These are phyloP conservation scores for Dromas ardeola DNA, from an alignment of 2,113 vertebrate species.

Conservation along the genomic window DNA sequence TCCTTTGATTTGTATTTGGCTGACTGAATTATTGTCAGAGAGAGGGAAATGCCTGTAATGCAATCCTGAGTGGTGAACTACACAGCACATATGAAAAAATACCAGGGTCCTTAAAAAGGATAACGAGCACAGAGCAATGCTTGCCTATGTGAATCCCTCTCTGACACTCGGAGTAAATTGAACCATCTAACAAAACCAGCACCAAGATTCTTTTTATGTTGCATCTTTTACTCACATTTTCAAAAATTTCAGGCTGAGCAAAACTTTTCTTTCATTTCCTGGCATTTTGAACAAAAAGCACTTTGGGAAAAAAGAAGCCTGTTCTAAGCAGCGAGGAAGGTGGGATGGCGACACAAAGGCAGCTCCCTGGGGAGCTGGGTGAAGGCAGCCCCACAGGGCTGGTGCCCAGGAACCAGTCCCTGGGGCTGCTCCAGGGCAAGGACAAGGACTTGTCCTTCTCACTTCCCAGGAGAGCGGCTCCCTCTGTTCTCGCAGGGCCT, in stretches of 20 bases:
- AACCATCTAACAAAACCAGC: neutral
- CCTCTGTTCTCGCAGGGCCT: neutral
- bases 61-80: neutral
- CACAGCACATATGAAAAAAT: neutral
- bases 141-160: neutral
- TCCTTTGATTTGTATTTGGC: conserved; percentile 35
- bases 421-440: neutral
- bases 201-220: neutral
- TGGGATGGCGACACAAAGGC: neutral
- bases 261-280: neutral
- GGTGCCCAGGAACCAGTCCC: neutral
- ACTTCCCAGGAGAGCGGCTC: neutral
- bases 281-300: neutral
- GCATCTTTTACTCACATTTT: neutral
- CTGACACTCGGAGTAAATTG: neutral
- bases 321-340: neutral
- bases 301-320: neutral
- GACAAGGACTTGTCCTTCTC: neutral
- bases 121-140: neutral
- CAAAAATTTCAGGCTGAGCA: neutral
- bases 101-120: neutral
- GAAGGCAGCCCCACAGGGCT: neutral
- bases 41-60: neutral
- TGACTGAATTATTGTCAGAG: neutral
- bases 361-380: neutral